Conservation (phyloP, 1,140 invertebrate genomes). For the Zaprionus vittiger region DNA sequence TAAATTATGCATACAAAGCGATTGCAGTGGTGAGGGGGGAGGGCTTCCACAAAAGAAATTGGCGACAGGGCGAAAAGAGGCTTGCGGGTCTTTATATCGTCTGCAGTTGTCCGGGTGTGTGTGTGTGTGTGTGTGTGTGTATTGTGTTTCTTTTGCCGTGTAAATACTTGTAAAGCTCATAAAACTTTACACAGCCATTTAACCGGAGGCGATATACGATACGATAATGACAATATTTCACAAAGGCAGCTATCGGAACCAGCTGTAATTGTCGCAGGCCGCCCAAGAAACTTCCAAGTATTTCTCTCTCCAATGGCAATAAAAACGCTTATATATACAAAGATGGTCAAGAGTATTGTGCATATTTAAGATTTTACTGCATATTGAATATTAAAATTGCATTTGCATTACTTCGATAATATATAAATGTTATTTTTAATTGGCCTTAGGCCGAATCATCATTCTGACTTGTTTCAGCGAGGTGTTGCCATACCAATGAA, state of each 20-base stretch:
- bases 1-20: slow-evolving; percentile 61
- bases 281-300: neutral
- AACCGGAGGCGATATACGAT: slow-evolving; percentile 58
- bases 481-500: neutral
- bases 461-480: neutral
- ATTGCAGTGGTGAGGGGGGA: slow-evolving; percentile 23
- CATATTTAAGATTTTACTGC: no score
- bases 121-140: neutral
- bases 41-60: neutral
- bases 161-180: slow-evolving; percentile 52
- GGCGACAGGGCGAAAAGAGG: neutral
- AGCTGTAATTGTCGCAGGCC: neutral
- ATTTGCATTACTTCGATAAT: no score
- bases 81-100: neutral
- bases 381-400: no score
- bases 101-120: neutral
- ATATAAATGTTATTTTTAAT: no score
- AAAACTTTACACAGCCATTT: slow-evolving; percentile 58
- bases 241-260: slow-evolving; percentile 26
- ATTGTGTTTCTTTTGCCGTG: slow-evolving; percentile 34
- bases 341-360: no score
- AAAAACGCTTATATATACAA: neutral
- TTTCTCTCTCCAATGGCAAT: neutral
- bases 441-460: neutral
- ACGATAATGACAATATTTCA: slow-evolving; percentile 65